A percentile compares a stretch with the other conserved stretches of the same genome.
Evolutionary conservation across 2,797 vertebrate species (phyloP).

Genomic region (Apogon hyalosoma): DNA sequence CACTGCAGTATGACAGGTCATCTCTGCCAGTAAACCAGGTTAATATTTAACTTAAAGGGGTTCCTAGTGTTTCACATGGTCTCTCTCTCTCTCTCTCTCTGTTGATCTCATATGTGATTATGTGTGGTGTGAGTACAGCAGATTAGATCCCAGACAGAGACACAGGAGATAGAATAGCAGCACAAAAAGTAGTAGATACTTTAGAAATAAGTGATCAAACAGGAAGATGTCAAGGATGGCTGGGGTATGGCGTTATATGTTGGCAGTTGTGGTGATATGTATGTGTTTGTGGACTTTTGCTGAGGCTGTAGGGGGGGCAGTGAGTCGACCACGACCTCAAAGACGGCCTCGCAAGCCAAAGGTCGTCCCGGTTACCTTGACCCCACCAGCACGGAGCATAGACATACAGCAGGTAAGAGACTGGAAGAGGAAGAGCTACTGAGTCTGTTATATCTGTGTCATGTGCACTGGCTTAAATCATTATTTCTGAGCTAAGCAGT

Average conservation of each 20-base stretch:
- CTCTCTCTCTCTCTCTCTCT: slow-evolving; percentile 27
- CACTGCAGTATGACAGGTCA: slow-evolving; percentile 25
- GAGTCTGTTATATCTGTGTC: neutral
- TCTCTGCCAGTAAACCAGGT: slow-evolving; percentile 44
- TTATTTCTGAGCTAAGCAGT: neutral
- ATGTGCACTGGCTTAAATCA: neutral
- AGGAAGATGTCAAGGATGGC: slow-evolving; percentile 50
- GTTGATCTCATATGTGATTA: slow-evolving; percentile 11
- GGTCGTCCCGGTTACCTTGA: slow-evolving; percentile 43
- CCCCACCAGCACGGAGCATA: slow-evolving; percentile 59
- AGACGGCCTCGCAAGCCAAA: slow-evolving; percentile 57
- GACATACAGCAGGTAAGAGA: slow-evolving; percentile 76
- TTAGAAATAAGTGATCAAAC: neutral
- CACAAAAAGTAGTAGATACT: neutral
- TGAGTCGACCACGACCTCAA: slow-evolving; percentile 68
- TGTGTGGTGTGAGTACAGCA: slow-evolving; percentile 24
- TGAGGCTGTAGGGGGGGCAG: slow-evolving; percentile 69
- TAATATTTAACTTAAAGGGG: slow-evolving; percentile 61
- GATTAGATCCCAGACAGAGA: slow-evolving; percentile 13
- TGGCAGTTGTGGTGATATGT: slow-evolving; percentile 39
- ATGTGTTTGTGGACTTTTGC: slow-evolving; percentile 60
- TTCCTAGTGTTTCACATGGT: slow-evolving; percentile 47
- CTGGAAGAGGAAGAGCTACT: neutral
- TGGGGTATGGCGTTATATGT: slow-evolving; percentile 30
- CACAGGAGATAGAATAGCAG: slow-evolving; percentile 4